Base-by-base conservation (phyloP, 2,888 invertebrate species). In the Xylota sylvarum region DNA sequence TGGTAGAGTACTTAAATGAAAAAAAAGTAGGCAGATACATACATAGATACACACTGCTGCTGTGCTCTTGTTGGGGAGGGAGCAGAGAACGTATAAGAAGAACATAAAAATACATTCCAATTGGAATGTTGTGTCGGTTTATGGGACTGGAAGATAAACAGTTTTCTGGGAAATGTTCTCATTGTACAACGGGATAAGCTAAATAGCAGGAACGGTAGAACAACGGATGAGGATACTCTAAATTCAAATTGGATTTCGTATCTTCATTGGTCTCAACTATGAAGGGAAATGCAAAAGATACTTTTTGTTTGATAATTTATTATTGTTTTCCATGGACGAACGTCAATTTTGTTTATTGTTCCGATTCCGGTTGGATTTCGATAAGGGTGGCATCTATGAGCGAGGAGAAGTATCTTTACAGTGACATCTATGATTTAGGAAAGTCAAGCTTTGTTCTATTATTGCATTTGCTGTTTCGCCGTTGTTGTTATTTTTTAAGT, bases 121-220 rank as follows among this genome's bases (percentile, higher is more conserved):
- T 76, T 76, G 67, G 76, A 76, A 76, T 46, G 46, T 48, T 55
- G 32, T 76, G 23, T 67, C 19, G 23, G 10, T 58, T 76, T 76
- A 67, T 67, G 58, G 65, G 48, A 67, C 40, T 67, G 76, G 76
- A 76, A 76, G 48, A 58, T 65, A 64, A 76, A 76, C 65, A 76
- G 10, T 73, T n/a, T 32, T 43, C 40, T 50, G 6, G 50, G 30
- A 50, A 35, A 65, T 48, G 35, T 17, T 48, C 32, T 30, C 23
- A 64, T 19, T 64, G 52, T 17, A 30, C 19, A 17, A 50, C 6
- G 35, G 23, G 3, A 17, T 37, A 19, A 7, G 23, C 23, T 27
- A n/a, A n/a, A n/a, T 23, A 30, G 5, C 17, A 9, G 3, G 17
- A 9, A 3, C 1, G 3, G 3, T 19, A 3, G 9, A 19, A 2